Base-by-base conservation (phyloP, 2,888 invertebrate genomes). In the Mythimna albipuncta region DNA sequence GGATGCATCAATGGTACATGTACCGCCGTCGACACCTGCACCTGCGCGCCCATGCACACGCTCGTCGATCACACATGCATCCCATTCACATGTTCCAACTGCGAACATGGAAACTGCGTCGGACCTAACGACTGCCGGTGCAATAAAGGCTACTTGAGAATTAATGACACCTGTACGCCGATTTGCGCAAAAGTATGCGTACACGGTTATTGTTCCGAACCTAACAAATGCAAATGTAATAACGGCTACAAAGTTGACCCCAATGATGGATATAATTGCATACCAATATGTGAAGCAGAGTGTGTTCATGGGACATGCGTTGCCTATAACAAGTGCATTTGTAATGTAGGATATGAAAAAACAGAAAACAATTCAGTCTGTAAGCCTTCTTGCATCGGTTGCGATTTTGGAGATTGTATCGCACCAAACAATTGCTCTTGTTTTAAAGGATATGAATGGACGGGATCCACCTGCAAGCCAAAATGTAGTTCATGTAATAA, bases 111-210 rank as follows among this genome's bases (percentile, higher is more conserved):
- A 1, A 82, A 82, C 1, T 96, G 97, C 73, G 80, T 89, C 3
- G 92, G 88, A 0, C 94, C 94, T 0, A 87, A 93, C 1, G 84
- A 86, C 21, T 96, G 96, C 59, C 82, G 84, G 11, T 96, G 96
- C 75, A 87, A 91, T 44, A 83, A 82, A 35, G 96, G 95, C 2
- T 96, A 93, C 71, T 71, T 44, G 52, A 66, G 54, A 50, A 62
- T 95, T 73, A 78, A 82, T 21, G 63, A 74, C 16, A 81, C 61
- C 4, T 84, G 88, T 55, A 58, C 26, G 50, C 83, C 83, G 1
- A 38, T 38, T 50, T 81, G 81, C 64, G 6, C 10, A 13, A 7
- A 38, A 3, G 1, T 44, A 2, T 81, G 81, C n/a, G 64, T 71
- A 2, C 57, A 79, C 11, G 83, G 79, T 6, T 10, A 58, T 21